Base-by-base conservation (phyloP, 1,140 invertebrate genomes). In the Drosophila santomea region DNA sequence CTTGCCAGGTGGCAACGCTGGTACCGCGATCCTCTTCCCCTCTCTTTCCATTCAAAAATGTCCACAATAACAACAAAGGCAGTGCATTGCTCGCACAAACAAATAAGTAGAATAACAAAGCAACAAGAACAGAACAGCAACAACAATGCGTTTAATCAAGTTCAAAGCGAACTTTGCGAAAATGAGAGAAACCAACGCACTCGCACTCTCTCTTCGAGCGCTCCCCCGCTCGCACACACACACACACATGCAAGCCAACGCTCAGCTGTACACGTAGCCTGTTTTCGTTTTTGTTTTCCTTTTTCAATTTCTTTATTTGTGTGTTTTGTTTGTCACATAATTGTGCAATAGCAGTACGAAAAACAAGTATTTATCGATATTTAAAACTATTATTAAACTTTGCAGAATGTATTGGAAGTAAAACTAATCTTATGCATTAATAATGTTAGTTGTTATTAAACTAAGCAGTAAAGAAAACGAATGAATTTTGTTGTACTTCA, bases 191-290 rank as follows among this genome's bases (percentile, higher is more conserved):
- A 60, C 44, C 41, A 56, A 69, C 62, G 55, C 54, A 71, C 56
- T 68, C 68, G 64, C 54, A 20, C 20, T 44, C 44, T 59, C 50
- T 80, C 68, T 73, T 68, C 28, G 7, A 71, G 59, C 64, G 63
- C 71, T 79, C 76, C 61, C 59, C 43, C 61, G 73, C 61, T 45
- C 58, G 39, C 63, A 64, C 80, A 61, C 80, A 41, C 32, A 50
- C 50, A 50, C 55, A 69, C 10, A 39, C 38, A 32, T 32, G 12
- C 12, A 17, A 50, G 45, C 35, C 23, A 66, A 52, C 72, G 61
- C 83, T 76, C 83, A 80, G 79, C 80, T 80, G 83, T 89, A 88
- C 83, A 88, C 83, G 83, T 88, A 88, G 83, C 35, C 83, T 78
- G 60, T 71, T 72, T 74, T 78, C 20, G 20, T 20, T 74, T 39